Conservation (phyloP, 2,113 vertebrate genomes). For the Alouatta palliata region DNA sequence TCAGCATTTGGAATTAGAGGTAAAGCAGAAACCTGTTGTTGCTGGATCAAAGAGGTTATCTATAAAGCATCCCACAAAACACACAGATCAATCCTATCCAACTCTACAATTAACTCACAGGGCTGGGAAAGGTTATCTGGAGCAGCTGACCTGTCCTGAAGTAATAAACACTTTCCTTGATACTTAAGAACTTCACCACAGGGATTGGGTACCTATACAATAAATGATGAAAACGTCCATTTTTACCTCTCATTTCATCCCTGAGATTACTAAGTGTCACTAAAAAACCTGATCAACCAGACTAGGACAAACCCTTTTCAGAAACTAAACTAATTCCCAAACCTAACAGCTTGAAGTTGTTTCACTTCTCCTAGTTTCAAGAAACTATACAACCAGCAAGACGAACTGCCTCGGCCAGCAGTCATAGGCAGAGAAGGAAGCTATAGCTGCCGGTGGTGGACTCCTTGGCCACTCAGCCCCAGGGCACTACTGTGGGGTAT, state of each 20-base stretch:
- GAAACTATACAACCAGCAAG: background rate
- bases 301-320: background rate
- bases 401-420: slow-evolving; percentile 51
- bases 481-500: background rate
- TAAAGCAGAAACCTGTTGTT: background rate
- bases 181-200: background rate
- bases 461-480: background rate
- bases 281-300: slow-evolving; percentile 12
- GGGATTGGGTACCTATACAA: background rate
- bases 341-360: background rate
- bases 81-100: slow-evolving; percentile 11
- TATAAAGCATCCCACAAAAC: background rate
- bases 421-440: background rate
- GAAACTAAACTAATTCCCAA: slow-evolving; percentile 35
- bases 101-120: background rate
- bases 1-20: background rate
- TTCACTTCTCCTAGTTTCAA: slow-evolving; percentile 19
- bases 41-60: background rate
- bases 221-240: background rate
- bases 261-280: background rate
- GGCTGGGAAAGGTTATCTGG: background rate
- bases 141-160: background rate
- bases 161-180: background rate
- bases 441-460: background rate
- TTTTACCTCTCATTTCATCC: background rate